phyloP scores from a whole-genome alignment of 1,140 invertebrate species.

The Hylaeus volcanicus region DNA sequence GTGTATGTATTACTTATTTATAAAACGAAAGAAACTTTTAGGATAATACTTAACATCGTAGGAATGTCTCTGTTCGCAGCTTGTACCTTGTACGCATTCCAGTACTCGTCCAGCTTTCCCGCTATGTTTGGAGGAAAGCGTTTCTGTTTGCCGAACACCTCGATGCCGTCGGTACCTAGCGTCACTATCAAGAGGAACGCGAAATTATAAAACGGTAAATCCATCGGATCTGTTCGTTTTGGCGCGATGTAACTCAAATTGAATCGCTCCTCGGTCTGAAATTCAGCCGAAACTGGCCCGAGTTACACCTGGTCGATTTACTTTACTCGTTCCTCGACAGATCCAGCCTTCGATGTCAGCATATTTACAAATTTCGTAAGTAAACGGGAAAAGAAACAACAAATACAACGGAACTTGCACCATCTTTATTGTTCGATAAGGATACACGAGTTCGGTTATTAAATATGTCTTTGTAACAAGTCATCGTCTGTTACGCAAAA shows the following conservation, averaged over 20 bases:
- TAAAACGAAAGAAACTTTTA: no score
- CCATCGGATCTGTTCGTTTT: conserved; percentile 4
- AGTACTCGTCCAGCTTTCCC: conserved; percentile 70
- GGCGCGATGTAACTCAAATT: neutral
- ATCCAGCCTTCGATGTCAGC: neutral
- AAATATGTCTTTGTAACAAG: no score
- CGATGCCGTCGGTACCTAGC: conserved; percentile 4
- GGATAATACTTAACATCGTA: no score
- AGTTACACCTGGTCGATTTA: no score
- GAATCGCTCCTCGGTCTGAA: neutral
- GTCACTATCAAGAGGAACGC: neutral
- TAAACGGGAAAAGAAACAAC: neutral
- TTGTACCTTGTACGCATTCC: conserved; percentile 74
- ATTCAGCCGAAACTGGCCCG: neutral
- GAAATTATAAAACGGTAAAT: neutral
- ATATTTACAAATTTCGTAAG: conserved; percentile 1
- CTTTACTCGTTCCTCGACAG: no score
- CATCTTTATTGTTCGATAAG: neutral
- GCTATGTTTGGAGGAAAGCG: conserved; percentile 64
- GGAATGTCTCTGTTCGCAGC: no score
- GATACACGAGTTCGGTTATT: no score
- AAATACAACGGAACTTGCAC: neutral
- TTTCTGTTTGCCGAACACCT: conserved; percentile 22
- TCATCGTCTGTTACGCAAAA: no score
- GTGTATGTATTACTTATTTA: no score